Percentiles rank a stretch among this genome's conserved stretches.
These are phyloP conservation scores for Ectropis crepuscularia DNA, from an alignment of 2,888 invertebrate species.

Conservation along the genomic window DNA sequence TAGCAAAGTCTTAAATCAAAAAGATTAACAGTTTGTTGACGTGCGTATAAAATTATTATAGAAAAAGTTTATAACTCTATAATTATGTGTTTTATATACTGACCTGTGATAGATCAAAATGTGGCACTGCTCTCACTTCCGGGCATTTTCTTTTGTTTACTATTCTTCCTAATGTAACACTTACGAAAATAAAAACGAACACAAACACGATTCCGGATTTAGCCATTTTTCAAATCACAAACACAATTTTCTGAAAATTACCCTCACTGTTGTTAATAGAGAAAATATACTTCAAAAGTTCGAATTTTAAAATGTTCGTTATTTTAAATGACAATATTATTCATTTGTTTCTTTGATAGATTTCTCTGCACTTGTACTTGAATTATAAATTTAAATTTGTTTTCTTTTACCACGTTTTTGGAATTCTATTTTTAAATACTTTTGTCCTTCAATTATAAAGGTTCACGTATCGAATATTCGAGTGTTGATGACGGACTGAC, in stretches of 20 bases:
- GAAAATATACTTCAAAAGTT: no score
- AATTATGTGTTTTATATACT: constrained; percentile 41
- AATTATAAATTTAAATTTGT: not conserved
- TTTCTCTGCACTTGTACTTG: not conserved
- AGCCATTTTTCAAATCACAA: constrained; percentile 37
- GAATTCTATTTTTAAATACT: constrained; percentile 6
- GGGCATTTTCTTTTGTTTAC: constrained; percentile 90
- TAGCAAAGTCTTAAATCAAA: constrained; percentile 26
- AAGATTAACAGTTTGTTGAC: constrained; percentile 20
- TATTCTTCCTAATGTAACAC: constrained; percentile 58
- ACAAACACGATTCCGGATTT: constrained; percentile 49
- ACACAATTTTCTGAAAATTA: not conserved
- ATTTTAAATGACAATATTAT: not conserved
- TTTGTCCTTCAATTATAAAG: not conserved
- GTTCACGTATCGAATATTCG: constrained; percentile 63
- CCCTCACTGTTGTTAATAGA: no score
- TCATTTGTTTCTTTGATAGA: not conserved
- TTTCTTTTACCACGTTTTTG: not conserved
- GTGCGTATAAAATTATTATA: constrained; percentile 14
- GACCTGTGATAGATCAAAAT: constrained; percentile 91
- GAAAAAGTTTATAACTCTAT: constrained; percentile 23
- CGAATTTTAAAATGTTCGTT: no score
- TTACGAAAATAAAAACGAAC: constrained; percentile 48
- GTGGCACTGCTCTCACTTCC: constrained; percentile 90
- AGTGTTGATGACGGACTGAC: constrained; percentile 70